Evolutionary conservation across 2,113 vertebrate species (phyloP).

Genomic region (Trichechus manatus): DNA sequence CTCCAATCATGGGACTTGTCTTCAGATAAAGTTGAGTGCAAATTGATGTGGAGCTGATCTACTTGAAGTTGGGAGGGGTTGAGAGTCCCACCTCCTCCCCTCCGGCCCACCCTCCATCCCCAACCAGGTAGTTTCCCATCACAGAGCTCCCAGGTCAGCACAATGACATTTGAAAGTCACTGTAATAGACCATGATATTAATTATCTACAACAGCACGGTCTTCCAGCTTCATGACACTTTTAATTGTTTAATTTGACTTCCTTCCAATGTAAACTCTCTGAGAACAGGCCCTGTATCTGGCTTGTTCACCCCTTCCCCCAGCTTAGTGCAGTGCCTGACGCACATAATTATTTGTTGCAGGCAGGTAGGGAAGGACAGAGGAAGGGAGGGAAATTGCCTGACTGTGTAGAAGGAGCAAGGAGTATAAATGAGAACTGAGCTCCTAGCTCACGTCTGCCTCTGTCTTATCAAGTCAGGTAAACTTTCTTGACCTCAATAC

Average conservation of each 20-base stretch:
- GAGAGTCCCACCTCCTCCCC: too few relatives aligned
- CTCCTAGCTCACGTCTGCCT: background rate
- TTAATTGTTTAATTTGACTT: background rate
- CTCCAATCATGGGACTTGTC: background rate
- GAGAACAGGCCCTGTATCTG: background rate
- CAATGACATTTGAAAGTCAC: background rate
- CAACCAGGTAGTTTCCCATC: background rate
- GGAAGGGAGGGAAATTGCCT: background rate
- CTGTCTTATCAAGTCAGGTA: background rate
- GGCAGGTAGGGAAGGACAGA: background rate
- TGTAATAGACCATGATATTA: background rate
- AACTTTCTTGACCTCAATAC: background rate
- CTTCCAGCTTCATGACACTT: background rate
- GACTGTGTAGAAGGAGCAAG: background rate
- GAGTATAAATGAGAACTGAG: background rate
- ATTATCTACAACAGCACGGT: background rate
- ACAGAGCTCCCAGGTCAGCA: background rate
- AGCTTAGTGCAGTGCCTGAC: background rate
- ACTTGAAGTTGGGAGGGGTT: background rate
- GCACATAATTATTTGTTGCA: background rate
- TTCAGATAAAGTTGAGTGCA: conserved; percentile 14
- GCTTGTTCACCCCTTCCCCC: background rate
- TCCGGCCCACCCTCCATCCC: background rate
- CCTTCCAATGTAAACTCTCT: background rate
- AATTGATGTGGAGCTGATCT: background rate